Evolutionary conservation across 2,888 invertebrate genomes (phyloP).

Genomic region (Pristionchus exspectatus): DNA sequence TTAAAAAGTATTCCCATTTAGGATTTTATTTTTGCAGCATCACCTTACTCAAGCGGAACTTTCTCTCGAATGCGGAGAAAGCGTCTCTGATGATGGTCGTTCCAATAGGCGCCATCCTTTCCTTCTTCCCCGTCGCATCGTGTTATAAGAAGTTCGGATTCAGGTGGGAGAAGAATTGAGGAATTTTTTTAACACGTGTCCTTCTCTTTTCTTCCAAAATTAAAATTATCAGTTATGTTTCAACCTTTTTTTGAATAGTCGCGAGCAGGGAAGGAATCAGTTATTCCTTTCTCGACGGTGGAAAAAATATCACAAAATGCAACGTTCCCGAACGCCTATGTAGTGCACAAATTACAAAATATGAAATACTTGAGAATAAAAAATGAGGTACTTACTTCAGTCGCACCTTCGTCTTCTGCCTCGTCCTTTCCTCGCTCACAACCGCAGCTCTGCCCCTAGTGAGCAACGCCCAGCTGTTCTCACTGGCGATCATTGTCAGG

Average conservation of each 20-base stretch:
- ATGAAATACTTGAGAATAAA: too few species aligned
- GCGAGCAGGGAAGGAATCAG: too few species aligned
- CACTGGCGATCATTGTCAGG: constrained; percentile 63
- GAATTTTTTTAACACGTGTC: too few species aligned
- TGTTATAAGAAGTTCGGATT: not conserved
- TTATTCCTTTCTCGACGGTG: too few species aligned
- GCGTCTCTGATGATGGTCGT: constrained; percentile 62
- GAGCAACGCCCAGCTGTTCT: constrained; percentile 62
- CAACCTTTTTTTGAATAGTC: too few species aligned
- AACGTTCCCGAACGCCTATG: too few species aligned
- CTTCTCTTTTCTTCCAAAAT: too few species aligned
- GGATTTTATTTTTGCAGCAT: not conserved
- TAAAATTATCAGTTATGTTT: too few species aligned
- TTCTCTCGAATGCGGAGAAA: constrained; percentile 65
- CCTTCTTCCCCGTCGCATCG: constrained; percentile 57
- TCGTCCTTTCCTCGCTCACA: constrained; percentile 61
- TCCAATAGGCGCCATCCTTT: constrained; percentile 62
- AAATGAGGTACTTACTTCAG: constrained; percentile 53
- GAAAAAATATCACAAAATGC: too few species aligned
- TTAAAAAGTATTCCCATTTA: too few species aligned
- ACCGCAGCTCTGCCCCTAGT: constrained; percentile 63
- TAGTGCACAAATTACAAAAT: too few species aligned
- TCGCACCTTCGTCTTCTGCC: constrained; percentile 64
- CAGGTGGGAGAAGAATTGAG: too few species aligned
- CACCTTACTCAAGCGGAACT: not conserved